phyloP scores from a whole-genome alignment of 1,140 invertebrate species.

The Drosophila sp. region DNA sequence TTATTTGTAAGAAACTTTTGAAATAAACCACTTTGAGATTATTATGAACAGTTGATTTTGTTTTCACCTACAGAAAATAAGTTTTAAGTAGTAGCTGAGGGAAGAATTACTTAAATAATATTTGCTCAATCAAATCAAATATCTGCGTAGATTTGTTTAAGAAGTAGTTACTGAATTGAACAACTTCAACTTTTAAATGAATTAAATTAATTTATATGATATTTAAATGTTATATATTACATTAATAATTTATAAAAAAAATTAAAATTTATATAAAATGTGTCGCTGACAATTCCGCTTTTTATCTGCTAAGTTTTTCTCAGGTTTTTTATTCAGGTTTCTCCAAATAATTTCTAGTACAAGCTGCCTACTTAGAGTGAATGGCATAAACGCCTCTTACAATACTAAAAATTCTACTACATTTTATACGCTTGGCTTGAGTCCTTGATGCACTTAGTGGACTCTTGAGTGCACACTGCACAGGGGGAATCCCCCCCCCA shows the following conservation, averaged over 20 bases:
- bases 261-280: no score
- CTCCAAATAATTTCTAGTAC: neutral
- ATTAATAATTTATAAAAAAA: no score
- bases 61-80: neutral
- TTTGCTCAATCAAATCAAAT: no score
- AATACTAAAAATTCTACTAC: slow-evolving; percentile 28
- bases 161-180: no score
- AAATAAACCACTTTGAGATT: neutral
- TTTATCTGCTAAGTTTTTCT: no score
- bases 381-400: slow-evolving; percentile 35
- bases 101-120: no score
- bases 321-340: neutral
- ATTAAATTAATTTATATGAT: no score
- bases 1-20: slow-evolving; percentile 7
- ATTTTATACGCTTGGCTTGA: slow-evolving; percentile 28
- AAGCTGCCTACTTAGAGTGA: slow-evolving; percentile 14
- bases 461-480: slow-evolving; percentile 13
- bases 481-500: neutral
- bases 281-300: no score
- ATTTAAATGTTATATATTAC: no score
- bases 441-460: slow-evolving; percentile 22
- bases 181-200: no score
- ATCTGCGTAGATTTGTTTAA: no score
- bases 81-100: no score
- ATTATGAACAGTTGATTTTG: neutral